Evolutionary conservation across 2,888 invertebrate species (phyloP).

Genomic region (Rhagophthalmus giganteus): DNA sequence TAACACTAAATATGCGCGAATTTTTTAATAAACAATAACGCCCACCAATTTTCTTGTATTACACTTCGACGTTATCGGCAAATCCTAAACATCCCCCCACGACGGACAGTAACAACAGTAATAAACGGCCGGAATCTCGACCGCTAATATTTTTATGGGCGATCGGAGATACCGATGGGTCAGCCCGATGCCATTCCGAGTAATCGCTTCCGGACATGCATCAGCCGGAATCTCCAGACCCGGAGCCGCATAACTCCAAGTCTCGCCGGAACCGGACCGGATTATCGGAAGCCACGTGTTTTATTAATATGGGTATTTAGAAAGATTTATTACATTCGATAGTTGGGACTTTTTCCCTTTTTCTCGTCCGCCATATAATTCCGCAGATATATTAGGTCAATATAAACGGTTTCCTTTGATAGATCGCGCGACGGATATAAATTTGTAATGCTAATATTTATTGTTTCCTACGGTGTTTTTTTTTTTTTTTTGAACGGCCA

Average conservation of each 20-base stretch:
- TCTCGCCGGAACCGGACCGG: slow-evolving; percentile 43
- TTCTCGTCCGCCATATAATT: slow-evolving; percentile 18
- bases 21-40: too few relatives aligned
- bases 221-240: slow-evolving; percentile 40
- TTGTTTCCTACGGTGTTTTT: slow-evolving; percentile 7
- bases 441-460: slow-evolving; percentile 20
- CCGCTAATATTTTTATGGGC: slow-evolving; percentile 57
- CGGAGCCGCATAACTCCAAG: slow-evolving; percentile 38
- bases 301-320: slow-evolving; percentile 46
- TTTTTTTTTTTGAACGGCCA: too few relatives aligned
- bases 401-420: slow-evolving; percentile 27
- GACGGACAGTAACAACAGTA: slow-evolving; percentile 45
- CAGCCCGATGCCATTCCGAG: slow-evolving; percentile 47
- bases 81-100: slow-evolving; percentile 39
- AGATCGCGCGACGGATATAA: slow-evolving; percentile 23
- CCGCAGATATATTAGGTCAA: slow-evolving; percentile 25
- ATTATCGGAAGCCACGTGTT: slow-evolving; percentile 49
- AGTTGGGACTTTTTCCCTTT: slow-evolving; percentile 34
- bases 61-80: slow-evolving; percentile 11
- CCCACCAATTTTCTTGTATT: too few relatives aligned
- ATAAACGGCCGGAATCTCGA: slow-evolving; percentile 51
- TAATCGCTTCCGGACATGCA: slow-evolving; percentile 54
- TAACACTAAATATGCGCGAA: too few relatives aligned
- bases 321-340: slow-evolving; percentile 40
- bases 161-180: slow-evolving; percentile 56